Base-by-base conservation (phyloP, 2,113 vertebrate genomes). In the Argyrosomus japonicus region DNA sequence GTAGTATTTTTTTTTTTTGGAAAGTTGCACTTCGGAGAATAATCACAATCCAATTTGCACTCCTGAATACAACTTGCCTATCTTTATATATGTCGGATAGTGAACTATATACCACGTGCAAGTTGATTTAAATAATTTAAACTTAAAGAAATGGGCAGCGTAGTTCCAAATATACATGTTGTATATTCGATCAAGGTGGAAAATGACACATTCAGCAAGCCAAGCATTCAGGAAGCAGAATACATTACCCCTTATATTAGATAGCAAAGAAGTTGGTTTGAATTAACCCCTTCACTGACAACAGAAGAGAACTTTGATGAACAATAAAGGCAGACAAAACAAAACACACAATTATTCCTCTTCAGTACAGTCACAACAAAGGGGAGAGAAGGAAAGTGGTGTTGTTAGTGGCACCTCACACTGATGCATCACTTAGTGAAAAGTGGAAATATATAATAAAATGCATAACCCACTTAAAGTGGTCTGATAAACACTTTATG, bases 161-260 rank as follows among this genome's bases (percentile, higher is more conserved):
- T 79, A 64, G 10, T 81, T 77, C 58, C 90, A 94, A 94, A 95
- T 94, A 95, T 95, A 95, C 92, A 84, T 82, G 58, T 69, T n/a
- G 56, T 94, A 95, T 95, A 93, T 95, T 95, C 79, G 72, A 89
- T 85, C 62, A 56, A 79, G 82, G 85, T 89, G 87, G 79, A 77
- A 79, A 68, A 87, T 91, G 88, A 88, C 14, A 77, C 92, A 91
- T 89, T 92, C 87, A 92, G 89, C 94, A 95, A 92, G 91, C 83
- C 92, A 93, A 89, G 92, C 94, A 94, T 93, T 88, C 86, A 69
- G 87, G 87, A 91, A 89, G 88, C 75, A 91, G 70, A 93, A 95
- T 95, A 95, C 94, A 87, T 95, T 95, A 95, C 94, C 95, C 87
- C 86, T 89, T 90, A 93, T 86, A 82, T 93, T 62, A 95, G 92